A percentile compares a stretch with the other conserved stretches of the same genome.
Evolutionary conservation across 2,113 vertebrate genomes (phyloP).

Genomic region (Sinocyclocheilus anshuiensis): DNA sequence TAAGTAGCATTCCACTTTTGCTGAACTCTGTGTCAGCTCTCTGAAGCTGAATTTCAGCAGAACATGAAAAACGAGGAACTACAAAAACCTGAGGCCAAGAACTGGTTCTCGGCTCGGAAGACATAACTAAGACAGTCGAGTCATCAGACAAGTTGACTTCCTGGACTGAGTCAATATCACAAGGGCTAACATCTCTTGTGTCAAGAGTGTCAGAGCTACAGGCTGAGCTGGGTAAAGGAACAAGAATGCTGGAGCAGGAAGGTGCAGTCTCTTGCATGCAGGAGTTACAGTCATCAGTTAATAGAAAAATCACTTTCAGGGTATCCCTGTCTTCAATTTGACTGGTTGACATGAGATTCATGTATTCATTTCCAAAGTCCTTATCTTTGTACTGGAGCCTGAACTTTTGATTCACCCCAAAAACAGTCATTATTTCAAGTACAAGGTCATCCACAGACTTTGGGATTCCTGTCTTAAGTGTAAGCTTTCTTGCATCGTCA

Average conservation of each 20-base stretch:
- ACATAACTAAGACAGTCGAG: neutral
- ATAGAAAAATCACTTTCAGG: too few relatives aligned
- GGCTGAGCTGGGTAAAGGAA: too few relatives aligned
- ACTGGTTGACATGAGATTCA: constrained; percentile 1
- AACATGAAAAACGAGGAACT: neutral
- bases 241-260: too few relatives aligned
- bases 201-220: neutral
- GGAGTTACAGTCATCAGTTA: too few relatives aligned
- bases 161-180: neutral
- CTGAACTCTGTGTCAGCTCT: neutral
- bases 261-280: too few relatives aligned
- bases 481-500: neutral
- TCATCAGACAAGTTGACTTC: neutral
- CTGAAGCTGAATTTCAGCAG: neutral
- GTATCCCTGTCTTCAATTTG: neutral
- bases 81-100: constrained; percentile 6
- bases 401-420: neutral
- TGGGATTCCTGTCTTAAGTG: neutral
- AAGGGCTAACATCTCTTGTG: neutral
- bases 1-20: neutral
- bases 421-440: neutral
- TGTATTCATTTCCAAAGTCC: constrained; percentile 7
- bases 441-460: neutral
- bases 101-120: neutral
- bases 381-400: neutral